These are phyloP conservation scores for Eleginops maclovinus DNA, from an alignment of 2,113 vertebrate genomes.

Conservation along the genomic window DNA sequence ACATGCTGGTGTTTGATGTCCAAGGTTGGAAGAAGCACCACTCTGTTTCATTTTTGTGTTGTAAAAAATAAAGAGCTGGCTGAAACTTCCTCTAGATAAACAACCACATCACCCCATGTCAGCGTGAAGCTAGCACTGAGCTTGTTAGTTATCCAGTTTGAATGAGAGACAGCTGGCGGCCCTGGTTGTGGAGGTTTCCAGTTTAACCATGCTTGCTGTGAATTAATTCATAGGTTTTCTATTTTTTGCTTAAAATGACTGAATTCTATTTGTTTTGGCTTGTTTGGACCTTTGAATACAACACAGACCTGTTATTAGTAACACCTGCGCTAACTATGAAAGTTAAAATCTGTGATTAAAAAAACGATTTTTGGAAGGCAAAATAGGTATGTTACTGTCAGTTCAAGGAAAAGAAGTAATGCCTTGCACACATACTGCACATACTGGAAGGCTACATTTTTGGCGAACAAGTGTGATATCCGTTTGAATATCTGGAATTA, in stretches of 20 bases:
- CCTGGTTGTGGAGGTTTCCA: background rate
- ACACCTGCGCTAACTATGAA: background rate
- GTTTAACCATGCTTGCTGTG: background rate
- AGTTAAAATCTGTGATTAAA: background rate
- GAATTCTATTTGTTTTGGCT: background rate
- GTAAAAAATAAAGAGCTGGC: background rate
- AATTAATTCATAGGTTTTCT: background rate
- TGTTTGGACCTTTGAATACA: background rate
- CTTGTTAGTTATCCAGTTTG: background rate
- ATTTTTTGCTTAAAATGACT: background rate
- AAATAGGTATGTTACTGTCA: background rate
- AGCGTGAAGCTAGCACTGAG: conserved; percentile 3
- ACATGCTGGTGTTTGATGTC: background rate
- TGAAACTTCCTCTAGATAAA: background rate
- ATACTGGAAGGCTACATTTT: background rate
- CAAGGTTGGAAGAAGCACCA: background rate
- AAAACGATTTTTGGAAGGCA: background rate
- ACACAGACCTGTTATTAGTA: background rate
- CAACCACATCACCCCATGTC: background rate
- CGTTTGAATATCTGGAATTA: background rate
- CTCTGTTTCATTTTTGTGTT: background rate
- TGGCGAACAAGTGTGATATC: background rate
- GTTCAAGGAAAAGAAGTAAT: background rate
- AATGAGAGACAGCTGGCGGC: conserved; percentile 3
- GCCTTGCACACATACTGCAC: background rate